phyloP scores from a whole-genome alignment of 2,797 vertebrate genomes.

The Argentina silus region DNA sequence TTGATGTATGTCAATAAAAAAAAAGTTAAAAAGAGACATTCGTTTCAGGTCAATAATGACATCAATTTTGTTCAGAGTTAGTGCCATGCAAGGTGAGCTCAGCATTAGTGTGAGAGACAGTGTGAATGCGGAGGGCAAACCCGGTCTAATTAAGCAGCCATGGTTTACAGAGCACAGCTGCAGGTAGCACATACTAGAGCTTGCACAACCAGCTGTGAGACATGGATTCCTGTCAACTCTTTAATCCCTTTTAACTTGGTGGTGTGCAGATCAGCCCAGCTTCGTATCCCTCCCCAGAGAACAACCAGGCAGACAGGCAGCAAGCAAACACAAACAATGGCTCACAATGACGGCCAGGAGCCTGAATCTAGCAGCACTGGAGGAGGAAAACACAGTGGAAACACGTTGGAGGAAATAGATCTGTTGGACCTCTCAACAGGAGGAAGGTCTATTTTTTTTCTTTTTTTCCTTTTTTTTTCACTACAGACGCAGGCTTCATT shows the following conservation, averaged over 20 bases:
- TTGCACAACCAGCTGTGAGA: slow-evolving; percentile 53
- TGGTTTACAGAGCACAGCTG: slow-evolving; percentile 51
- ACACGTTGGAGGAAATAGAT: slow-evolving; percentile 61
- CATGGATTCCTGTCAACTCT: slow-evolving; percentile 49
- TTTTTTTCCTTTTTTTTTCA: neutral
- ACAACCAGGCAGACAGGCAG: slow-evolving; percentile 22
- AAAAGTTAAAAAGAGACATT: slow-evolving; percentile 7
- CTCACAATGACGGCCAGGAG: neutral
- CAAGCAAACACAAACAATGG: neutral
- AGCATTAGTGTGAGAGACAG: slow-evolving; percentile 14
- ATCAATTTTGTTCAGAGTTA: slow-evolving; percentile 45
- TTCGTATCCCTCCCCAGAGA: slow-evolving; percentile 39
- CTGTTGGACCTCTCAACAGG: slow-evolving; percentile 60
- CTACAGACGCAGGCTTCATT: slow-evolving; percentile 8
- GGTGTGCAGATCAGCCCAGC: slow-evolving; percentile 41
- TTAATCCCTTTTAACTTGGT: slow-evolving; percentile 41
- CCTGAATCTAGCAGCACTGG: neutral
- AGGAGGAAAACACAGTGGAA: slow-evolving; percentile 26
- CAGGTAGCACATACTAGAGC: slow-evolving; percentile 37
- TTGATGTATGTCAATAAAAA: neutral
- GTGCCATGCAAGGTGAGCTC: slow-evolving; percentile 34
- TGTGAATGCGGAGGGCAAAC: slow-evolving; percentile 39
- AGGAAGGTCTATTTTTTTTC: slow-evolving; percentile 33
- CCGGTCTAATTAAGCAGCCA: slow-evolving; percentile 57
- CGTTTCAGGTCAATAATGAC: slow-evolving; percentile 40